Evolutionary conservation across 2,113 vertebrate species (phyloP).

Genomic region (Bostrychus sinensis): DNA sequence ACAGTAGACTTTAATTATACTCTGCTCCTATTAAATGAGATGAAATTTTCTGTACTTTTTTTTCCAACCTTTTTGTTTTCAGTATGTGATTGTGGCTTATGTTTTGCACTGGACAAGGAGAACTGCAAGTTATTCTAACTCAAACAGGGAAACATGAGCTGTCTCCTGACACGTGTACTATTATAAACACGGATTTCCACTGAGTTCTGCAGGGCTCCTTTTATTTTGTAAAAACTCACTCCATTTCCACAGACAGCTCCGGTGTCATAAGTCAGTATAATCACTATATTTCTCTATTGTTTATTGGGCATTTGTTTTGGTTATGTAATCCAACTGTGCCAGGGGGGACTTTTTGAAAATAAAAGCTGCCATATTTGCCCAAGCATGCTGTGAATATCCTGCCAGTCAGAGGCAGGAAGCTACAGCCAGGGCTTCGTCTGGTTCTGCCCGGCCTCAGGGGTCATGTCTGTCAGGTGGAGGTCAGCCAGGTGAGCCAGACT

Average conservation of each 20-base stretch:
- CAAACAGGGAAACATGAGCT: neutral
- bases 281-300: neutral
- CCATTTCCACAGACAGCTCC: neutral
- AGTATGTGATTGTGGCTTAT: too few species aligned
- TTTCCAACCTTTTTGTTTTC: too few species aligned
- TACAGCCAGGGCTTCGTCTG: conserved; percentile 43
- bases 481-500: conserved; percentile 62
- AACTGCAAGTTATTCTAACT: too few species aligned
- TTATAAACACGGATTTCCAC: neutral
- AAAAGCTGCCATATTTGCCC: conserved; percentile 9
- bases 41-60: too few species aligned
- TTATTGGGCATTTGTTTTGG: neutral
- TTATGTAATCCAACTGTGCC: neutral
- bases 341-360: neutral
- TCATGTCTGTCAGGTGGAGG: conserved; percentile 62
- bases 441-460: conserved; percentile 46
- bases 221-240: neutral
- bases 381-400: conserved; percentile 55
- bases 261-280: neutral
- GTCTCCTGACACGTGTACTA: neutral
- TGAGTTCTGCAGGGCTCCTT: neutral
- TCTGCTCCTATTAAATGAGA: too few species aligned
- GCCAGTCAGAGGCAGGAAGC: conserved; percentile 63
- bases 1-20: too few species aligned
- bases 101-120: too few species aligned